These are phyloP conservation scores for Xylocampa areola DNA, from an alignment of 2,888 invertebrate species.

Conservation along the genomic window DNA sequence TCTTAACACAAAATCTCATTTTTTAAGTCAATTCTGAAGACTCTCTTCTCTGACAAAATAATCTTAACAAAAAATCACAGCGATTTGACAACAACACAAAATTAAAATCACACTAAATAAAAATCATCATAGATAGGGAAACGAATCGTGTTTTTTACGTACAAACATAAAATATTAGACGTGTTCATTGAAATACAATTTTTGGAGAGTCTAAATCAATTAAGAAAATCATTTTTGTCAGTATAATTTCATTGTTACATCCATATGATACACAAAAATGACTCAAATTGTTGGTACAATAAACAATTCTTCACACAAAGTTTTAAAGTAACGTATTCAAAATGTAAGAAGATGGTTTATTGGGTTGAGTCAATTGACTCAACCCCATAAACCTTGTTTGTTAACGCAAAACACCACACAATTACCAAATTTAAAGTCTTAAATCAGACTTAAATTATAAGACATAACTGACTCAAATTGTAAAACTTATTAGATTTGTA, in stretches of 20 bases:
- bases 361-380: too few species aligned
- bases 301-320: too few species aligned
- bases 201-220: not conserved
- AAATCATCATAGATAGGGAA: not conserved
- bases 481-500: too few species aligned
- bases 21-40: constrained; percentile 1
- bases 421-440: not conserved
- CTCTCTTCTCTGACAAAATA: not conserved
- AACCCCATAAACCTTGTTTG: too few species aligned
- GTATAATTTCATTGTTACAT: too few species aligned
- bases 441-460: not conserved
- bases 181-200: not conserved
- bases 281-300: too few species aligned
- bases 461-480: not conserved
- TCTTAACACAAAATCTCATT: not conserved
- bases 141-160: not conserved
- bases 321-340: too few species aligned
- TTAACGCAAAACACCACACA: not conserved
- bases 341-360: too few species aligned
- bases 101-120: not conserved
- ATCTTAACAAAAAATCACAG: constrained; percentile 1
- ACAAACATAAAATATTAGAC: not conserved
- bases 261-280: too few species aligned
- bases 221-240: too few species aligned
- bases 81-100: not conserved